Base-by-base conservation (phyloP, 2,797 vertebrate species). In the Loris lydekkerianus region DNA sequence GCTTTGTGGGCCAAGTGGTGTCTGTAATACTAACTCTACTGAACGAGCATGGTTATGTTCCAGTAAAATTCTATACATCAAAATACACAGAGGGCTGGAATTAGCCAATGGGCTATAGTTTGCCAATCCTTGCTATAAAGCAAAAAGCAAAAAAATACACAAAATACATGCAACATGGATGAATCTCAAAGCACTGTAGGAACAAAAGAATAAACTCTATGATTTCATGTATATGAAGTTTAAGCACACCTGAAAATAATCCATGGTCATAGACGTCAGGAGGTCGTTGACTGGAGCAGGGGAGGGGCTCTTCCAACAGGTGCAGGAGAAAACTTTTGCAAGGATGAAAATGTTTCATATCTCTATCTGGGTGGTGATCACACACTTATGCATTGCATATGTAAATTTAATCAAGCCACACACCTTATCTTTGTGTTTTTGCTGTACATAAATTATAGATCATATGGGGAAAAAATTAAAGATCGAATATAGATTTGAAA, bases 391-490 rank as follows among this genome's bases (percentile, higher is more conserved):
- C 10, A 58, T 34, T 18, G 86, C 46, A 88, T n/a, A 73, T 4
- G 23, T 37, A 82, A 53, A 91, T 84, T 49, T 87, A 31, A 92
- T 89, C n/a, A 82, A 89, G 84, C 15, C 49, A 60, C 60, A 77
- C 15, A 46, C 61, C 92, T 96, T 89, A 70, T 34, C 77, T 80
- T 73, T 83, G n/a, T 83, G 53, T 78, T 65, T 61, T 87, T 63
- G 78, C 60, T 92, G 10, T 58, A 63, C 49, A 27, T 7, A 92
- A 77, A 27, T 14, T 87, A 73, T n/a, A 90, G 29, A 23, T 95
- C 13, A 49, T 90, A 76, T 92, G 72, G 43, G 92, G 65, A 49
- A 86, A 72, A 90, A 87, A 83, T 78, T 80, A 69, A 92, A 85
- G 29, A 78, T n/a, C 18, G 37, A 89, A 90, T 25, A n/a, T 9